Conservation (phyloP, 1,140 invertebrate species). For the Glomeris maerens region DNA sequence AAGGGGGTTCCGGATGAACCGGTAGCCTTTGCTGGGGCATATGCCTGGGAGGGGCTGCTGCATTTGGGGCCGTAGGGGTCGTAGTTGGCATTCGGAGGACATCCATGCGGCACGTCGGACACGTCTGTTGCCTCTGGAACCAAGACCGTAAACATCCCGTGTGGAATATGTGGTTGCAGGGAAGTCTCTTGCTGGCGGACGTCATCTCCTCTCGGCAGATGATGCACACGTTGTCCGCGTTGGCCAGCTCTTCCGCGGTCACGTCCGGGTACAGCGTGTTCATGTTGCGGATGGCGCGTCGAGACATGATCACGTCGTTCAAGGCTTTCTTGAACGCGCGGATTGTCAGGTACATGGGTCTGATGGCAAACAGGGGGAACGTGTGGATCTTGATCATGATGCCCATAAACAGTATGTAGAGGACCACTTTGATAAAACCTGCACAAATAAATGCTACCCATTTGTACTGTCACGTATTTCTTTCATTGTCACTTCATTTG, state of each 20-base stretch:
- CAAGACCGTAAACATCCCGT: conserved; percentile 93
- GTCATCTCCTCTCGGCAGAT: conserved; percentile 93
- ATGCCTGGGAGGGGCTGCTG: not conserved
- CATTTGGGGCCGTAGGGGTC: conserved; percentile 21
- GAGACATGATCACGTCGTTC: conserved; percentile 92
- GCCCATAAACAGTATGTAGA: conserved; percentile 86
- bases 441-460: conserved; percentile 19
- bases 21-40: not conserved
- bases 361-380: conserved; percentile 91
- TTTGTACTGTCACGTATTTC: conserved; percentile 1
- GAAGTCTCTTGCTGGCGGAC: conserved; percentile 84
- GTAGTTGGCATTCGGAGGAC: conserved; percentile 57
- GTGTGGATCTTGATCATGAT: conserved; percentile 97
- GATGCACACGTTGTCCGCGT: conserved; percentile 96
- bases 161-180: conserved; percentile 99
- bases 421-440: conserved; percentile 62
- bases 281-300: conserved; percentile 93
- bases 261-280: conserved; percentile 96
- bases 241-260: conserved; percentile 79
- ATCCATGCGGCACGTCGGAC: conserved; percentile 95
- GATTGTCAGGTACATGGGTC: conserved; percentile 97
- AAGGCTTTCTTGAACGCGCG: conserved; percentile 96
- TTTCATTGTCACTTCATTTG: not conserved
- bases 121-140: conserved; percentile 99
- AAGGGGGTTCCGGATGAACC: no score